phyloP scores from a whole-genome alignment of 2,888 invertebrate species.

The Drosophila subquinaria region DNA sequence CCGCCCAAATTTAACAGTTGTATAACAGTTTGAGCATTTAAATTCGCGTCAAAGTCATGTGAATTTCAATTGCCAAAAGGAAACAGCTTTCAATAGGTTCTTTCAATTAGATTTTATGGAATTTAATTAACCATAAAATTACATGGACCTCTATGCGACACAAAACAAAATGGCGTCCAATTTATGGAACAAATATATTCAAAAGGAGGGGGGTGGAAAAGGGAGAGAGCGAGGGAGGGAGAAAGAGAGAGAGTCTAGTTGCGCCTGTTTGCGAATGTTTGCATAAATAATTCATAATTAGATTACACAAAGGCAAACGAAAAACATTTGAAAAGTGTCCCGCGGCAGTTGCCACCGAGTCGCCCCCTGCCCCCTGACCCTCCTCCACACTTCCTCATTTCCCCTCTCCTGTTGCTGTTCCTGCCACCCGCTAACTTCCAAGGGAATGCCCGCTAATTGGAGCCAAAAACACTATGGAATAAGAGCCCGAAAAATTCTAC shows the following conservation, averaged over 20 bases:
- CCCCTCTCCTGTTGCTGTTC: background rate
- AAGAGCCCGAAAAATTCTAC: too few relatives aligned
- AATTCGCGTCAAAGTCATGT: background rate
- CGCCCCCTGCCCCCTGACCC: background rate
- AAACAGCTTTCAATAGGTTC: background rate
- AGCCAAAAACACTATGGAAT: too few relatives aligned
- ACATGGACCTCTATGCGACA: constrained; percentile 9
- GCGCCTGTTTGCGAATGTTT: constrained; percentile 53
- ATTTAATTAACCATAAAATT: constrained; percentile 63
- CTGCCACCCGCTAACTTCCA: background rate
- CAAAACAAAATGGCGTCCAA: constrained; percentile 61
- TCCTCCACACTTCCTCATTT: background rate
- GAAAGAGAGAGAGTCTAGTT: constrained; percentile 18
- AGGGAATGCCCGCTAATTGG: constrained; percentile 4
- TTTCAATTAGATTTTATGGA: constrained; percentile 15
- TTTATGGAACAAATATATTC: constrained; percentile 40
- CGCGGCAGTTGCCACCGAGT: constrained; percentile 3
- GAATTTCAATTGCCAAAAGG: constrained; percentile 2
- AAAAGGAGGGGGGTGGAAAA: background rate
- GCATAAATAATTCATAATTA: constrained; percentile 78
- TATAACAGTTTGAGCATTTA: constrained; percentile 6
- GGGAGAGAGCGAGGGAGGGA: constrained; percentile 5
- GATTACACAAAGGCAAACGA: constrained; percentile 71
- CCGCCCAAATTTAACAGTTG: background rate
- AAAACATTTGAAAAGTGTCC: constrained; percentile 50